These are phyloP conservation scores for Melanotaenia pygmaea DNA, from an alignment of 2,797 vertebrate genomes.

Conservation along the genomic window DNA sequence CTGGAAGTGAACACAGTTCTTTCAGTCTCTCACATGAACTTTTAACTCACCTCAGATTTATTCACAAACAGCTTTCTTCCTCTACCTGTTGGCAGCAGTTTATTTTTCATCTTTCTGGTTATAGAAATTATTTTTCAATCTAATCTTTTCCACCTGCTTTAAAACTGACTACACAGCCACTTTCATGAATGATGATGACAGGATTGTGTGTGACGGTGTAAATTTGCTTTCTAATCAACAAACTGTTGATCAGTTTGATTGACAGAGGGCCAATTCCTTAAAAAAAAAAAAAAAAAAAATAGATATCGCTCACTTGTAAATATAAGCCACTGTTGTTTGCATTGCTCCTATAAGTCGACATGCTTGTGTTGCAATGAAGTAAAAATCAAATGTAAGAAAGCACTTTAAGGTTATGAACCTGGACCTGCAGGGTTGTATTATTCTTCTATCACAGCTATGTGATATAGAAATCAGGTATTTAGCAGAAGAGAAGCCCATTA, in stretches of 20 bases:
- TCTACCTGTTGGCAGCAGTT: too few species aligned
- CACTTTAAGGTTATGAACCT: conserved; percentile 49
- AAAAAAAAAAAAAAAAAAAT: not conserved
- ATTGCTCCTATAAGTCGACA: conserved; percentile 35
- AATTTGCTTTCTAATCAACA: not conserved
- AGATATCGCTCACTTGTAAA: conserved; percentile 5
- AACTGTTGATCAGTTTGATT: not conserved
- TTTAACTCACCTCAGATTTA: not conserved
- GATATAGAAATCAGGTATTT: conserved; percentile 13
- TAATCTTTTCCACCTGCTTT: not conserved
- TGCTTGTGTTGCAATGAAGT: conserved; percentile 20
- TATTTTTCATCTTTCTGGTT: too few species aligned
- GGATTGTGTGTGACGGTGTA: not conserved
- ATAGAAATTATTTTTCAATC: not conserved
- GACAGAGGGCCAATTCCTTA: not conserved
- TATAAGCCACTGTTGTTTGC: conserved; percentile 43
- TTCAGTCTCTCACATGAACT: not conserved
- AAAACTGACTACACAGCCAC: not conserved
- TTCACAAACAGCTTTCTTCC: not conserved
- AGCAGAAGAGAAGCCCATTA: conserved; percentile 18
- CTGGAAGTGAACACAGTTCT: not conserved
- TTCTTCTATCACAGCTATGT: conserved; percentile 43
- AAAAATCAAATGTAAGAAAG: conserved; percentile 43
- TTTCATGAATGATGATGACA: not conserved
- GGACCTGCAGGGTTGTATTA: conserved; percentile 46